These are phyloP conservation scores for Tigriopus californicus DNA, from an alignment of 2,888 invertebrate species.

Conservation along the genomic window DNA sequence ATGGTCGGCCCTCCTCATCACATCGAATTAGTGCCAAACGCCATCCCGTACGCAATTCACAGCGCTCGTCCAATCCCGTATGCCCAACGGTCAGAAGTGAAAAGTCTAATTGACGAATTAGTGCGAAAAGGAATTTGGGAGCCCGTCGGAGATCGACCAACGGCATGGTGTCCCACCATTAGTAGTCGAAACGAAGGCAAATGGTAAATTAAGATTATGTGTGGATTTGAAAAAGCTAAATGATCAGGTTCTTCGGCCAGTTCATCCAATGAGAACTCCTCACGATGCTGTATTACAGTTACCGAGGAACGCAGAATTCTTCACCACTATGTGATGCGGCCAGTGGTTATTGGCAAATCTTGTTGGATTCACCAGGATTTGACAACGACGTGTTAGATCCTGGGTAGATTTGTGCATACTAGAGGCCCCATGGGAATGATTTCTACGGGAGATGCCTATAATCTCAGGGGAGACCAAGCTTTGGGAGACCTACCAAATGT, in stretches of 20 bases:
- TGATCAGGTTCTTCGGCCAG: conserved; percentile 3
- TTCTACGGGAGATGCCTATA: conserved; percentile 11
- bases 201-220: not conserved
- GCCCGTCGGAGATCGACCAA: conserved; percentile 12
- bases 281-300: conserved; percentile 5
- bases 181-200: conserved; percentile 7
- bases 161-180: conserved; percentile 13
- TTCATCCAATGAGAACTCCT: conserved; percentile 11
- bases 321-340: conserved; percentile 9
- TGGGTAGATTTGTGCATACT: not conserved
- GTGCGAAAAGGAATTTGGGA: conserved; percentile 11
- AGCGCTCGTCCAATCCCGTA: conserved; percentile 8
- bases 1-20: too few relatives aligned
- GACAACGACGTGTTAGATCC: conserved; percentile 6
- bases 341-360: conserved; percentile 14
- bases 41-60: conserved; percentile 6
- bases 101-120: conserved; percentile 8
- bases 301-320: not conserved
- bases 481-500: conserved; percentile 6
- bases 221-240: conserved; percentile 15
- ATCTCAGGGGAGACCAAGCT: conserved; percentile 6
- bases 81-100: conserved; percentile 9
- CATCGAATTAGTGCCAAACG: not conserved
- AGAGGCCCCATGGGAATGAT: conserved; percentile 13
- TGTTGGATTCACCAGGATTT: not conserved